Evolutionary conservation across 1,140 invertebrate species (phyloP).

Genomic region (Trachymyrmex septentrionalis): DNA sequence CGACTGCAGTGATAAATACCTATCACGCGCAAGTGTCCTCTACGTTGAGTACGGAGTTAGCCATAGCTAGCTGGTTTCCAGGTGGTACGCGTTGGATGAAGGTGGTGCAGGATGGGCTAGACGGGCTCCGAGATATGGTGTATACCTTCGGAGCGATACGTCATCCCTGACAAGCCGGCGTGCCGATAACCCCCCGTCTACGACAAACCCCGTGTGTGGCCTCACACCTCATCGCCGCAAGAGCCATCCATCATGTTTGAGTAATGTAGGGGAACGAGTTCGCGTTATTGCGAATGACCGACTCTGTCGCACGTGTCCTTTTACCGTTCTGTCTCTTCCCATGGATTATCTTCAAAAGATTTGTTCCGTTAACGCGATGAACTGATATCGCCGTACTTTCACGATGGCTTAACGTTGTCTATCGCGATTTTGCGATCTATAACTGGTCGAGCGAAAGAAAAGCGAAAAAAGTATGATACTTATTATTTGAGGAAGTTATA

Average conservation of each 20-base stretch:
- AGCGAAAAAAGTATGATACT: neutral
- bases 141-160: slow-evolving; percentile 76
- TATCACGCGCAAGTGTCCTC: slow-evolving; percentile 71
- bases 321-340: slow-evolving; percentile 39
- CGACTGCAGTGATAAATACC: slow-evolving; percentile 68
- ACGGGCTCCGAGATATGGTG: slow-evolving; percentile 60
- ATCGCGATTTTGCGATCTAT: neutral
- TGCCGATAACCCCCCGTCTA: slow-evolving; percentile 75
- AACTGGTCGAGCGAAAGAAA: neutral
- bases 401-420: neutral
- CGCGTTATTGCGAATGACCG: slow-evolving; percentile 79
- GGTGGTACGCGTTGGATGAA: slow-evolving; percentile 57
- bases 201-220: slow-evolving; percentile 71
- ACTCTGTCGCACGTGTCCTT: slow-evolving; percentile 61
- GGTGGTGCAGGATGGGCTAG: slow-evolving; percentile 65
- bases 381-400: slow-evolving; percentile 23
- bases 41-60: slow-evolving; percentile 53
- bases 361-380: slow-evolving; percentile 56
- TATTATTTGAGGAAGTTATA: too few species aligned
- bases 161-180: slow-evolving; percentile 76
- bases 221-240: slow-evolving; percentile 77
- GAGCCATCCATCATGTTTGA: slow-evolving; percentile 83
- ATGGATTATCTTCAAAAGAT: slow-evolving; percentile 62
- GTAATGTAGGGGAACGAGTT: slow-evolving; percentile 82
- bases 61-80: slow-evolving; percentile 64